Evolutionary conservation across 2,888 invertebrate genomes (phyloP).

Genomic region (Cacoxenus indagator): DNA sequence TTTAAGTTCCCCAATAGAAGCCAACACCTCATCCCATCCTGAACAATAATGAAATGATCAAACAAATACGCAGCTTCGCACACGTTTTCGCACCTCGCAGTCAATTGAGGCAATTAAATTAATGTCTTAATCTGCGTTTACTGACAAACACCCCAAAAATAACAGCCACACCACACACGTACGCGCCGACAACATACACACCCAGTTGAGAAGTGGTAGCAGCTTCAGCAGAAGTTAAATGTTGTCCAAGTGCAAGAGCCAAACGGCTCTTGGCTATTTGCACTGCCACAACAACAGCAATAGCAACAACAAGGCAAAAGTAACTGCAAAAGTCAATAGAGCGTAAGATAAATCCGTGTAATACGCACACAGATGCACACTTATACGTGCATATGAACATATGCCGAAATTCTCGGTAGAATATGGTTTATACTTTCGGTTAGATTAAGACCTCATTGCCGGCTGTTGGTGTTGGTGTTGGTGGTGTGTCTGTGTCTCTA

Average conservation of each 20-base stretch:
- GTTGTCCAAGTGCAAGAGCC: conserved; percentile 27
- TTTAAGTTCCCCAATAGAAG: no score
- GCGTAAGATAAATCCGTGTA: conserved; percentile 63
- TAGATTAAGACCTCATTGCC: conserved; percentile 68
- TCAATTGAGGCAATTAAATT: conserved; percentile 58
- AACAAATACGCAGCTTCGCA: conserved; percentile 37
- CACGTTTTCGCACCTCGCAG: conserved; percentile 30
- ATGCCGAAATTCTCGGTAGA: conserved; percentile 47
- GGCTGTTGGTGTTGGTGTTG: conserved; percentile 22
- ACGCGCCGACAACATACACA: conserved; percentile 4
- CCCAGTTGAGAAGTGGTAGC: neutral
- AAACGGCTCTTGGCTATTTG: conserved; percentile 41
- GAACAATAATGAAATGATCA: conserved; percentile 50
- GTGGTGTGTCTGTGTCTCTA: conserved; percentile 18
- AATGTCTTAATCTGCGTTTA: conserved; percentile 64
- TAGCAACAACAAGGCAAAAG: conserved; percentile 29
- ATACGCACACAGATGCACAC: conserved; percentile 32
- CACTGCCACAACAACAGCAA: conserved; percentile 26
- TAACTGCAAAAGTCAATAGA: conserved; percentile 52
- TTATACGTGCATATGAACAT: conserved; percentile 31
- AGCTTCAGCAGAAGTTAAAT: conserved; percentile 12
- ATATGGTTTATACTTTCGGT: conserved; percentile 66
- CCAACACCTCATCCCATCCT: no score
- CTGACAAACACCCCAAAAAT: conserved; percentile 57
- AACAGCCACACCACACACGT: conserved; percentile 9